A percentile compares a stretch with the other conserved stretches of the same genome.
These are phyloP conservation scores for Melipona bicolor DNA, from an alignment of 2,888 invertebrate genomes.

Conservation along the genomic window DNA sequence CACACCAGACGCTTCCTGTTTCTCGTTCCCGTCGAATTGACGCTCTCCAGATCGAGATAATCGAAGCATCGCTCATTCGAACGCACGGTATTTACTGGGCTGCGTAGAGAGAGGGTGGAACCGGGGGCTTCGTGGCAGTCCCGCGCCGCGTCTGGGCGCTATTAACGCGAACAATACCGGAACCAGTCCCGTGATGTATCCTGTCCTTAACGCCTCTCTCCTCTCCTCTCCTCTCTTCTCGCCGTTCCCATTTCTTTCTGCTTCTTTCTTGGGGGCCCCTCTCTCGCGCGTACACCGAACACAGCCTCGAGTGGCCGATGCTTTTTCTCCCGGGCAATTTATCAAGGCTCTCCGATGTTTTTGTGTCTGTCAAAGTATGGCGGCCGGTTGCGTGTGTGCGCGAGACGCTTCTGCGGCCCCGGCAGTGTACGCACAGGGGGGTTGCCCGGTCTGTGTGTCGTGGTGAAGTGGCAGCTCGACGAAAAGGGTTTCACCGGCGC, in stretches of 20 bases:
- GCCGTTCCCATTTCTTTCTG: constrained; percentile 46
- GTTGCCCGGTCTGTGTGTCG: constrained; percentile 14
- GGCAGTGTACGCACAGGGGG: constrained; percentile 6
- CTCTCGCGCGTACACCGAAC: constrained; percentile 64
- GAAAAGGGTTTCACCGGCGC: constrained; percentile 61
- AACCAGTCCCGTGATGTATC: constrained; percentile 81
- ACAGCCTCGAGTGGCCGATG: constrained; percentile 74
- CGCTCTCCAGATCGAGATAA: constrained; percentile 82
- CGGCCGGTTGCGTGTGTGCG: constrained; percentile 20
- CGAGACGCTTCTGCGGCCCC: constrained; percentile 9
- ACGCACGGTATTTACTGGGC: constrained; percentile 59
- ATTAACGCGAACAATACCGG: constrained; percentile 83
- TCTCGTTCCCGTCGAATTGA: constrained; percentile 75
- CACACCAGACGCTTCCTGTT: constrained; percentile 65
- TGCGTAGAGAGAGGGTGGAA: constrained; percentile 50
- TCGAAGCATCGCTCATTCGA: constrained; percentile 77
- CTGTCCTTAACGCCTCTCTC: constrained; percentile 80
- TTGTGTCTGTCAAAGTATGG: constrained; percentile 78
- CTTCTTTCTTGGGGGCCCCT: constrained; percentile 44
- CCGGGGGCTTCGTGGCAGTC: constrained; percentile 39
- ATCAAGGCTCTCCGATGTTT: constrained; percentile 79
- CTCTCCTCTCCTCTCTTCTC: constrained; percentile 36
- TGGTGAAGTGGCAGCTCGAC: constrained; percentile 58
- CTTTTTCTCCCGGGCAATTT: constrained; percentile 79
- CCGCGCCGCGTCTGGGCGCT: constrained; percentile 80